phyloP scores from a whole-genome alignment of 2,113 vertebrate species.

The Perognathus longimembris region DNA sequence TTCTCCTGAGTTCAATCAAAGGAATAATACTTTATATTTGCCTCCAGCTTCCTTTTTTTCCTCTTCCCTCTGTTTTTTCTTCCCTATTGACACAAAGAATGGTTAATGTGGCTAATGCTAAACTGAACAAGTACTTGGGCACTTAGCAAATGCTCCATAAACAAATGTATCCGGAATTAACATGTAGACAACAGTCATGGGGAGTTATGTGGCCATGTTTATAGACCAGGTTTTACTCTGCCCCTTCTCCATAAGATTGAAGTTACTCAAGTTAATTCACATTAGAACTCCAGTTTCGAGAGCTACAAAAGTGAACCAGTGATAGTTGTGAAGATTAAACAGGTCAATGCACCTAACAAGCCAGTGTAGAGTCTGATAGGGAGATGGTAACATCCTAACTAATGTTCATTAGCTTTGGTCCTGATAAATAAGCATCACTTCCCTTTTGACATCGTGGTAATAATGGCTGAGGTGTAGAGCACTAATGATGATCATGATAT shows the following conservation, averaged over 20 bases:
- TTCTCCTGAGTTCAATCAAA: slow-evolving; percentile 43
- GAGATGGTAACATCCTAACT: background rate
- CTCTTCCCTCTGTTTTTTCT: background rate
- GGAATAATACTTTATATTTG: background rate
- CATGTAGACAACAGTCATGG: background rate
- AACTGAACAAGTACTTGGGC: background rate
- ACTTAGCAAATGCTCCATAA: background rate
- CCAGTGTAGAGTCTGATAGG: rapidly evolving
- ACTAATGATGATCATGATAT: background rate
- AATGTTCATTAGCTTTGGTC: background rate
- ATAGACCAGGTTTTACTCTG: background rate
- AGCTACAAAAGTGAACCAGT: slow-evolving; percentile 7
- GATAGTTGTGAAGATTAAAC: background rate
- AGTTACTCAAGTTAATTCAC: background rate
- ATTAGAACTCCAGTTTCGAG: background rate
- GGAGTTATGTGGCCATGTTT: background rate
- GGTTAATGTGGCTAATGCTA: background rate
- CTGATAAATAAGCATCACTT: too few relatives aligned
- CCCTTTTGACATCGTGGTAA: background rate
- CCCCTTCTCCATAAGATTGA: background rate
- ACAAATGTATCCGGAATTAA: background rate
- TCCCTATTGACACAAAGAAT: background rate
- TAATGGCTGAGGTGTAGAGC: rapidly evolving
- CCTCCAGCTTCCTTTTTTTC: background rate
- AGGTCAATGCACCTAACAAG: background rate